phyloP scores from a whole-genome alignment of 2,797 vertebrate genomes.

The Alcedo quadribrachys region DNA sequence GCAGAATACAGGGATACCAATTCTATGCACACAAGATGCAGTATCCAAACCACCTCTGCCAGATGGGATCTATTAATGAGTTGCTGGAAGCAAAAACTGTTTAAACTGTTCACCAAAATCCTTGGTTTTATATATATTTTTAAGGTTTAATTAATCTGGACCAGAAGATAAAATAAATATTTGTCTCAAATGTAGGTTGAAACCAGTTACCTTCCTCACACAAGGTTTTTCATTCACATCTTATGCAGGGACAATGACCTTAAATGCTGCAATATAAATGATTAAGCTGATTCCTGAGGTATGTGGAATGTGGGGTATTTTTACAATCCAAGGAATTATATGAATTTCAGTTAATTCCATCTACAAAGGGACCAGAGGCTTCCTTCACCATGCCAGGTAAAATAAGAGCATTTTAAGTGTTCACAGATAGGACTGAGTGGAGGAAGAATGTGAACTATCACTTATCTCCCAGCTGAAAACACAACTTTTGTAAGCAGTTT shows the following conservation, averaged over 20 bases:
- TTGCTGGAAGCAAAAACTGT: background rate
- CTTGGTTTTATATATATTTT: background rate
- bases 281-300: background rate
- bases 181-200: background rate
- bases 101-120: background rate
- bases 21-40: background rate
- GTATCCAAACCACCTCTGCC: background rate
- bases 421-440: background rate
- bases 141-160: conserved; percentile 5
- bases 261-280: background rate
- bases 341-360: conserved; percentile 13
- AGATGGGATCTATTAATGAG: background rate
- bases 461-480: background rate
- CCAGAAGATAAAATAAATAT: background rate
- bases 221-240: background rate
- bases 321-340: background rate
- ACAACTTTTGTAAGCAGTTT: background rate
- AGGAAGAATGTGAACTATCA: background rate
- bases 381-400: conserved; percentile 43
- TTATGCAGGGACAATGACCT: background rate
- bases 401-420: conserved; percentile 14
- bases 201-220: background rate
- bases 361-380: conserved; percentile 25
- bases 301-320: background rate
- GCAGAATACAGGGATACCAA: background rate